Conservation (phyloP, 2,888 invertebrate genomes). For the Lithodes maja region DNA sequence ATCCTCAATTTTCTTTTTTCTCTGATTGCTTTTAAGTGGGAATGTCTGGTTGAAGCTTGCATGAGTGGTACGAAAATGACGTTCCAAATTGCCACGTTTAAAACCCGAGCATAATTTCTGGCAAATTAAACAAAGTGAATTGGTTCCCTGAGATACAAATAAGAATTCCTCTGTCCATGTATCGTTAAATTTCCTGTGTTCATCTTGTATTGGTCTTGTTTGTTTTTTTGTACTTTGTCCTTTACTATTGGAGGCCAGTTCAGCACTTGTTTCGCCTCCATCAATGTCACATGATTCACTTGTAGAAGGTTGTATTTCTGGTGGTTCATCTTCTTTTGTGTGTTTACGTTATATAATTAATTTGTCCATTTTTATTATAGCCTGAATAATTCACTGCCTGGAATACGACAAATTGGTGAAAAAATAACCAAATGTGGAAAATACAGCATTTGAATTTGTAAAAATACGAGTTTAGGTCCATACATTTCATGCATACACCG, state of each 20-base stretch:
- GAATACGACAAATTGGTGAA: too few species aligned
- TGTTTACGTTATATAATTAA: too few species aligned
- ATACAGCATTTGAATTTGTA: too few species aligned
- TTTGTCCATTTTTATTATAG: too few species aligned
- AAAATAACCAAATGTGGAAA: too few species aligned
- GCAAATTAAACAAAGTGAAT: conserved; percentile 8
- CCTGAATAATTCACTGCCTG: too few species aligned
- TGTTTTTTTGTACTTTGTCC: not conserved
- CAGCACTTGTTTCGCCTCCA: not conserved
- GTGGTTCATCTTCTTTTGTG: too few species aligned
- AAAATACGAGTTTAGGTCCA: too few species aligned
- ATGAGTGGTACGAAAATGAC: not conserved
- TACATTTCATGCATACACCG: too few species aligned
- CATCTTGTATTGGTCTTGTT: not conserved
- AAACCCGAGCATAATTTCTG: not conserved
- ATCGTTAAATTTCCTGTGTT: not conserved
- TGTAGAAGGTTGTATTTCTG: too few species aligned
- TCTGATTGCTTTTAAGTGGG: not conserved
- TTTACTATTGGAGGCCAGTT: not conserved
- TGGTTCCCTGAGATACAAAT: not conserved
- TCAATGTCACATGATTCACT: not conserved
- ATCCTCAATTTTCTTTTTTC: too few species aligned
- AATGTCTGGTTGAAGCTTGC: conserved; percentile 13
- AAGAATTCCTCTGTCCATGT: not conserved
- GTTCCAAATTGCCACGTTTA: conserved; percentile 19